Base-by-base conservation (phyloP, 2,113 vertebrate genomes). In the Sylvilagus bachmani region DNA sequence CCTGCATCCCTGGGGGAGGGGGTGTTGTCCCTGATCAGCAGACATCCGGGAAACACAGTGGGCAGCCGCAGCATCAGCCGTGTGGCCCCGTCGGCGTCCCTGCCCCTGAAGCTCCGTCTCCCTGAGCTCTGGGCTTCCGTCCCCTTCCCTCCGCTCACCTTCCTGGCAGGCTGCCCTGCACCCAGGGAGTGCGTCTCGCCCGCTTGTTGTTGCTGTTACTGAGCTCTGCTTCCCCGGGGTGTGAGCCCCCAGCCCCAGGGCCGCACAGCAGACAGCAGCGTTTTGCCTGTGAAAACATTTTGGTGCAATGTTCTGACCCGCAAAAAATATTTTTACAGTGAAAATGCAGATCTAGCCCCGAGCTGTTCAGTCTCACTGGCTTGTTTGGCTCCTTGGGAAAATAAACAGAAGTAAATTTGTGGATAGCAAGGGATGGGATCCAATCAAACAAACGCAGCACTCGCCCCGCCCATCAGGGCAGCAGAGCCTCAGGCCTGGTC, bases 301-400 rank as follows among this genome's bases (percentile, higher is more conserved):
- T 86, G 79, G 66, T 95, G 94, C 79, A 67, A 89, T 89, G 92
- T 97, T 94, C 91, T 77, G 95, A 91, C 95, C 95, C 91, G 6
- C 91, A 58, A 86, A 91, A 94, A 96, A 96, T 94, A 91, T 97
- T 97, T 95, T 96, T 85, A 91, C 86, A 93, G 87, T n/a, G 86
- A 89, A 91, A 94, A 96, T 8, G 80, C n/a, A 74, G 2, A 70
- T 89, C 91, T 89, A 80, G 64, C 75, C 29, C 10, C 31, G 82
- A 38, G 67, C 74, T 94, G 83, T 51, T 71, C 85, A 80, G 84
- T 62, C 77, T 96, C 93, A 31, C 62, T 2, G 74, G 53, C 61
- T 51, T 89, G 75, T 61, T 87, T 71, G 55, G 74, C 75, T 69
- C 75, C 92, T 95, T 70, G 3, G 66, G 89, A 96, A 96, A 96